Evolutionary conservation across 2,797 vertebrate genomes (phyloP).

Genomic region (Thripadectes ignobilis): DNA sequence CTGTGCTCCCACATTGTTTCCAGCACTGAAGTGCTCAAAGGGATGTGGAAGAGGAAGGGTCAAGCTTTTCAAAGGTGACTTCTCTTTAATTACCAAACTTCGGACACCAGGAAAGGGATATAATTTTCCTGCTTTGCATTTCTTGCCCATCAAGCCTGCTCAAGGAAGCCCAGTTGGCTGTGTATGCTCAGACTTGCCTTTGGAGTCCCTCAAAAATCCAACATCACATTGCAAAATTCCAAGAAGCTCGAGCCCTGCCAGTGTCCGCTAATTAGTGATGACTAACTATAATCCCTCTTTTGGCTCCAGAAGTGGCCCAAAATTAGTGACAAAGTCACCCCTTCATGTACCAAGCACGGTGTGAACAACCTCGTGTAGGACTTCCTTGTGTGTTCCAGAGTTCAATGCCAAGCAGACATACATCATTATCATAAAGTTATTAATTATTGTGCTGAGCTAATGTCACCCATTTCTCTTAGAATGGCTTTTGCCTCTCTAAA

Average conservation of each 20-base stretch:
- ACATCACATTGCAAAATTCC: background rate
- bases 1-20: background rate
- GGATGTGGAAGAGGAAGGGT: background rate
- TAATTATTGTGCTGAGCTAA: conserved; percentile 9
- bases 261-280: background rate
- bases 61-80: background rate
- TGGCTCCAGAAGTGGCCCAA: background rate
- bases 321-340: background rate
- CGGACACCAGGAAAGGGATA: background rate
- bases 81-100: background rate
- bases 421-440: conserved; percentile 9
- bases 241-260: background rate
- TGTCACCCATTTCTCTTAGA: conserved; percentile 5
- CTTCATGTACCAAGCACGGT: background rate
- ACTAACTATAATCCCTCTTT: background rate
- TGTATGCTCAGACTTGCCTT: background rate
- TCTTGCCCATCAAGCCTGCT: background rate
- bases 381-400: background rate
- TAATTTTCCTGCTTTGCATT: accelerated
- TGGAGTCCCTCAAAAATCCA: background rate
- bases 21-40: background rate
- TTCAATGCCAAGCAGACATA: background rate
- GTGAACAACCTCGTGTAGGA: accelerated
- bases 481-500: background rate
- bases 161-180: background rate